Evolutionary conservation across 1,140 invertebrate species (phyloP).

Genomic region (Cyrtorhinus lividipennis): DNA sequence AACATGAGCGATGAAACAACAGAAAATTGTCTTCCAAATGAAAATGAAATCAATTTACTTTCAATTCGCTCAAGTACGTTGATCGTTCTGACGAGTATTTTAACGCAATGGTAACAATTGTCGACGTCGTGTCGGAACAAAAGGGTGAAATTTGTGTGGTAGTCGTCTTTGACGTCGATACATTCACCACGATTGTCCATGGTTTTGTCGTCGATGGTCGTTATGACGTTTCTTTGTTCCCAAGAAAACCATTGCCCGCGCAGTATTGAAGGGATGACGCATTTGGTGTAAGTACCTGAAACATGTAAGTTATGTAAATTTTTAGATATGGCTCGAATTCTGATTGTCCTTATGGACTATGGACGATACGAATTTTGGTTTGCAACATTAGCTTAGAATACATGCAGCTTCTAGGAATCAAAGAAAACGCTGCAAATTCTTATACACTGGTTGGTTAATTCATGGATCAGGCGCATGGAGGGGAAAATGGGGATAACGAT

Average conservation of each 20-base stretch:
- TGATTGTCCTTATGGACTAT: no score
- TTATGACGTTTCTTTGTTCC: conserved; percentile 70
- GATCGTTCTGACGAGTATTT: conserved; percentile 67
- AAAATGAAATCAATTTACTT: conserved; percentile 35
- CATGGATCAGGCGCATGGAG: no score
- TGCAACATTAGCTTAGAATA: no score
- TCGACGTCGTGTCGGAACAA: conserved; percentile 43
- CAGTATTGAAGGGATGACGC: conserved; percentile 54
- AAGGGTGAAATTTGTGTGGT: conserved; percentile 72
- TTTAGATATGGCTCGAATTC: no score
- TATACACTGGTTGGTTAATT: no score
- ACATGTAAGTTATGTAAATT: no score
- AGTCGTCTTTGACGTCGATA: conserved; percentile 51
- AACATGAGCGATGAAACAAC: conserved; percentile 16
- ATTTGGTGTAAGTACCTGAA: conserved; percentile 22
- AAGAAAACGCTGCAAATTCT: no score
- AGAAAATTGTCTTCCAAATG: not conserved
- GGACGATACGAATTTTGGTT: no score
- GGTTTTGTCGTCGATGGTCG: conserved; percentile 59
- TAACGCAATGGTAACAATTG: conserved; percentile 71
- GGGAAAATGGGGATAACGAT: no score
- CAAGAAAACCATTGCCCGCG: conserved; percentile 81
- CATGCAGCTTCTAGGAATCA: no score
- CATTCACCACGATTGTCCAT: conserved; percentile 60
- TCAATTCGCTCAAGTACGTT: conserved; percentile 84